These are phyloP conservation scores for Pilophorus perplexus DNA, from an alignment of 2,888 invertebrate genomes.

Conservation along the genomic window DNA sequence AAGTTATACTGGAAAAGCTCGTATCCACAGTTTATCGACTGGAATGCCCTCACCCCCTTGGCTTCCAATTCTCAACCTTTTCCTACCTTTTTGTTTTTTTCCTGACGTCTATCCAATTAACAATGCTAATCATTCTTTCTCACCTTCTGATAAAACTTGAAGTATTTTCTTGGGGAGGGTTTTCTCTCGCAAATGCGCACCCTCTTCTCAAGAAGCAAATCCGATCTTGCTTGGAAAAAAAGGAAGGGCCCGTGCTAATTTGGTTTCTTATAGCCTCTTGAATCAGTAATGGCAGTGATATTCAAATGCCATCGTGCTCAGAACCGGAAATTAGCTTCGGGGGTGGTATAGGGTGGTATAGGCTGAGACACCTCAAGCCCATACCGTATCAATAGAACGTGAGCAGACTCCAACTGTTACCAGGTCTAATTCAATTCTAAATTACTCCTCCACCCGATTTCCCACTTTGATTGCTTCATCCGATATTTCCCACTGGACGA, in stretches of 20 bases:
- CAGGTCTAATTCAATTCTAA: slow-evolving; percentile 27
- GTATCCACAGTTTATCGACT: slow-evolving; percentile 43
- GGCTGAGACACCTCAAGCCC: slow-evolving; percentile 37
- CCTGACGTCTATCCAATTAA: slow-evolving; percentile 43
- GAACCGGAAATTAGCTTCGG: slow-evolving; percentile 45
- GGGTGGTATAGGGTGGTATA: slow-evolving; percentile 19
- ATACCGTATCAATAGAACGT: slow-evolving; percentile 40
- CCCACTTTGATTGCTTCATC: slow-evolving; percentile 15
- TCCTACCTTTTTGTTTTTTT: slow-evolving; percentile 3
- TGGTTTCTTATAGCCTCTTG: slow-evolving; percentile 45
- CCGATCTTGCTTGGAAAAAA: slow-evolving; percentile 34
- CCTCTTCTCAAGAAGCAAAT: slow-evolving; percentile 5
- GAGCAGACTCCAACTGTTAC: slow-evolving; percentile 31
- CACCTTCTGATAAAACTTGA: slow-evolving; percentile 32
- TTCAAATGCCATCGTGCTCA: slow-evolving; percentile 44
- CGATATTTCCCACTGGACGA: no score
- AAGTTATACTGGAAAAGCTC: slow-evolving; percentile 36
- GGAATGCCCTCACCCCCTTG: slow-evolving; percentile 30
- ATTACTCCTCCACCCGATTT: slow-evolving; percentile 12
- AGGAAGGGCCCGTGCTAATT: slow-evolving; percentile 42
- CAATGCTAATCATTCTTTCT: slow-evolving; percentile 47
- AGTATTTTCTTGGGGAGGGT: slow-evolving; percentile 19
- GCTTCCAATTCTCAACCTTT: slow-evolving; percentile 3
- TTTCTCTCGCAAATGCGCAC: no score
- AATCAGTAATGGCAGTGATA: slow-evolving; percentile 45